Evolutionary conservation across 2,888 invertebrate genomes (phyloP).

Genomic region (Malthinus flaveolus): DNA sequence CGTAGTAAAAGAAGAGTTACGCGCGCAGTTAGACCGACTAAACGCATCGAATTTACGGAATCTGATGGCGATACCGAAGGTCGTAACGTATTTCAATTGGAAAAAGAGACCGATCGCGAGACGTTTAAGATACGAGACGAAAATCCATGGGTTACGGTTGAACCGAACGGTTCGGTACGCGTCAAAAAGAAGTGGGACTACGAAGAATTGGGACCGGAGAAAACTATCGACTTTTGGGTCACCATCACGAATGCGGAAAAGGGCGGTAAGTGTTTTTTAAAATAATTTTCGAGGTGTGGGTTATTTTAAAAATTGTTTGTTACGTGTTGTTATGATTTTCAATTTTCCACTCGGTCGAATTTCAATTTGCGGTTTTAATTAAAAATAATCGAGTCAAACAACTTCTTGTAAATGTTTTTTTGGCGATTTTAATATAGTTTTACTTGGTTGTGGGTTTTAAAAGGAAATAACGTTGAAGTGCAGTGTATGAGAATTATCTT

Average conservation of each 20-base stretch:
- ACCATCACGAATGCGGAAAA: constrained; percentile 89
- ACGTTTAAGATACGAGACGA: constrained; percentile 92
- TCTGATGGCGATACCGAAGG: constrained; percentile 88
- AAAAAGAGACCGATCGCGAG: constrained; percentile 90
- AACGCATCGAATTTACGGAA: constrained; percentile 89
- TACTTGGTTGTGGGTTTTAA: no score
- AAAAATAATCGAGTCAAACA: no score
- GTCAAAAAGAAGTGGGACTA: constrained; percentile 98
- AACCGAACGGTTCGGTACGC: constrained; percentile 87
- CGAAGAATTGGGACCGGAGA: constrained; percentile 90
- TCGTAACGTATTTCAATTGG: constrained; percentile 84
- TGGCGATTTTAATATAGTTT: no score
- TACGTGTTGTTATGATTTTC: no score
- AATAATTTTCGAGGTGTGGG: no score
- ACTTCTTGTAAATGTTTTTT: no score
- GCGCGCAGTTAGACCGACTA: constrained; percentile 91
- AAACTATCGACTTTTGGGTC: constrained; percentile 95
- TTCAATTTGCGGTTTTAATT: no score
- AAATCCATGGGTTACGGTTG: constrained; percentile 92
- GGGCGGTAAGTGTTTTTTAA: constrained; percentile 69
- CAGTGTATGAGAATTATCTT: constrained; percentile 1
- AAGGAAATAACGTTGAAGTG: no score
- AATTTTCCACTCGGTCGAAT: no score
- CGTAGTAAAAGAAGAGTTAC: constrained; percentile 80
- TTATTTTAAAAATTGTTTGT: no score